Percentiles rank a stretch among this genome's conserved stretches.
Conservation (phyloP, 2,113 vertebrate species). For the Polypterus senegalus region DNA sequence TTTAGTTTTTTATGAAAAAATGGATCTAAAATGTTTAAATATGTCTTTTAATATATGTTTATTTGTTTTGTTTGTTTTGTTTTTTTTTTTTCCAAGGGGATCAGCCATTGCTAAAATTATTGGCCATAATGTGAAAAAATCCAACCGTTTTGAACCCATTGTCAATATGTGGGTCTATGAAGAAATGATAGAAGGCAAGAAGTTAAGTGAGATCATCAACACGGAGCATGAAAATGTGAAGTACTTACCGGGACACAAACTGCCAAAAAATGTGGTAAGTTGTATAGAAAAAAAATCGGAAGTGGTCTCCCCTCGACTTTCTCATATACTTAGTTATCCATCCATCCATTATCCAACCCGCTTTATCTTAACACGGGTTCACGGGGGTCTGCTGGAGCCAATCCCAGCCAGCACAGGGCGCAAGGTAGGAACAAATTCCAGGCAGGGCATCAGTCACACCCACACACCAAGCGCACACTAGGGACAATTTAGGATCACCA, state of each 20-base stretch:
- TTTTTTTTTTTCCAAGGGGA: constrained; percentile 39
- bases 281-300: not conserved
- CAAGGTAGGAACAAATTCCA: not conserved
- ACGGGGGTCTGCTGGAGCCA: not conserved
- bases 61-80: not conserved
- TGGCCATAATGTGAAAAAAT: constrained; percentile 53
- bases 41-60: not conserved
- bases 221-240: constrained; percentile 69
- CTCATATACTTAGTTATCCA: not conserved
- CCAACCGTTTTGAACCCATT: constrained; percentile 52
- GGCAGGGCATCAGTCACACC: too few relatives aligned
- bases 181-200: constrained; percentile 51
- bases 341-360: not conserved
- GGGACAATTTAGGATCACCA: too few relatives aligned
- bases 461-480: too few relatives aligned
- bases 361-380: not conserved
- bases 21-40: too few relatives aligned
- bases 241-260: constrained; percentile 62
- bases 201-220: constrained; percentile 65
- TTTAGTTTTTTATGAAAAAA: too few relatives aligned
- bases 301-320: not conserved
- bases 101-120: constrained; percentile 66
- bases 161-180: constrained; percentile 78
- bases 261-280: constrained; percentile 62
- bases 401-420: not conserved